phyloP scores from a whole-genome alignment of 2,797 vertebrate species.

The Emys orbicularis region DNA sequence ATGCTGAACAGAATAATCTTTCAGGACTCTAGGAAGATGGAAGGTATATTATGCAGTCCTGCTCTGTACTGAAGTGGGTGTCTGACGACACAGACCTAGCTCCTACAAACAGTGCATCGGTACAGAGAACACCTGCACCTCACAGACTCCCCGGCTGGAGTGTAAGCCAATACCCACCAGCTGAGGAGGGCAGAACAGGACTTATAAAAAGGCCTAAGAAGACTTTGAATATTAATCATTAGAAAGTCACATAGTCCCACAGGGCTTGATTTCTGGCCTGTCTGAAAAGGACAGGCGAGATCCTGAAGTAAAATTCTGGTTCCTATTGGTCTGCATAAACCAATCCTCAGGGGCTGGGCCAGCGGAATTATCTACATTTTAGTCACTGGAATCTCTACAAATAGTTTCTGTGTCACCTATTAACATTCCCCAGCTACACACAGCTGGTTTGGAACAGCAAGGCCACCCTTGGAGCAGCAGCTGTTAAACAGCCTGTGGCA shows the following conservation, averaged over 20 bases:
- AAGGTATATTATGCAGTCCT: fast-evolving
- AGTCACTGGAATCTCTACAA: background rate
- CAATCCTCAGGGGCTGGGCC: fast-evolving
- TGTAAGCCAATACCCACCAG: background rate
- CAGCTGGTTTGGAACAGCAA: background rate
- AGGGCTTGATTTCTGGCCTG: background rate
- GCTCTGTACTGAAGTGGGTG: background rate
- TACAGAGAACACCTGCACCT: fast-evolving
- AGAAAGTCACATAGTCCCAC: background rate
- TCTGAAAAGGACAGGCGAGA: fast-evolving
- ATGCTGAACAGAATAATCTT: conserved; percentile 94
- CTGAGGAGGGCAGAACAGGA: fast-evolving
- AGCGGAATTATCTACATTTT: background rate
- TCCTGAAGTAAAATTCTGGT: background rate
- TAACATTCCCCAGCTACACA: no score
- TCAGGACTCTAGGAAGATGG: conserved; percentile 84
- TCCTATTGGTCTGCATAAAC: background rate
- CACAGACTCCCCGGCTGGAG: fast-evolving
- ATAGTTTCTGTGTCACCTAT: background rate
- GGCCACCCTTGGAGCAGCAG: background rate
- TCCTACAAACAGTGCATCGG: background rate
- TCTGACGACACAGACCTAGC: fast-evolving
- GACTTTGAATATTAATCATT: fast-evolving
- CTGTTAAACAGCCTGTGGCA: fast-evolving
- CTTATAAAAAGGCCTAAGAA: background rate